phyloP scores from a whole-genome alignment of 2,113 vertebrate species.

The human region GRCh38 chr3:30046001-30046500 shows the following conservation, averaged over 20 bases:
- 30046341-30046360: neutral
- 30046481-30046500: neutral
- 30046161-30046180: neutral
- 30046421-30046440: neutral
- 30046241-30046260: neutral
- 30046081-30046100: neutral
- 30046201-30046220: neutral
- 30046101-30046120: neutral
- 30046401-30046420: neutral
- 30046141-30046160: slow-evolving; percentile 11
- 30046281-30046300: neutral
- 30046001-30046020: neutral
- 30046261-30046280: neutral
- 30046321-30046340: neutral
- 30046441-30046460: neutral
- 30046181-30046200: neutral
- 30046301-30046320: neutral
- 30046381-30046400: neutral
- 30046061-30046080: slow-evolving; percentile 3
- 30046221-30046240: neutral
- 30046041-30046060: neutral
- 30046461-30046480: neutral
- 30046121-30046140: neutral
- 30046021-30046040: neutral
- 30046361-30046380: neutral